A percentile compares a stretch with the other conserved stretches of the same genome.
These are phyloP conservation scores for Orbicella faveolata DNA, from an alignment of 64 coral and sea anemone genomes.

Conservation along the genomic window DNA sequence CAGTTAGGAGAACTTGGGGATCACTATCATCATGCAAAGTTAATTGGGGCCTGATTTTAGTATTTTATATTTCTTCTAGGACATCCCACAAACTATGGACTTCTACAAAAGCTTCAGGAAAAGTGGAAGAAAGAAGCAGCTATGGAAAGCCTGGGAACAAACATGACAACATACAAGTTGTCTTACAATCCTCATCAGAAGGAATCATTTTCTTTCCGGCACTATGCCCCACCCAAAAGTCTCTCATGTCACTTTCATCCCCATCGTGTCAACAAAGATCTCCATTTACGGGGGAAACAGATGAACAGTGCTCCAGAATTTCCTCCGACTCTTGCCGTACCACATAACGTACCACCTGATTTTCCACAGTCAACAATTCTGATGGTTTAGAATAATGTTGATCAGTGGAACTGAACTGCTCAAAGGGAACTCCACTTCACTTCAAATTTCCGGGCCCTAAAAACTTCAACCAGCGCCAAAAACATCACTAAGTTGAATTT, in stretches of 20 bases:
- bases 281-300: slow-evolving; percentile 76
- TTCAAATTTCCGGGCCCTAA: too few species aligned
- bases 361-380: slow-evolving; percentile 53
- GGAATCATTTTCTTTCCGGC: slow-evolving; percentile 60
- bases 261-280: slow-evolving; percentile 81
- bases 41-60: too few species aligned
- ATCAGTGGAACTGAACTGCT: neutral
- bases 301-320: slow-evolving; percentile 71
- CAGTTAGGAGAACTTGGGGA: too few species aligned
- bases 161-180: slow-evolving; percentile 80
- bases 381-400: neutral
- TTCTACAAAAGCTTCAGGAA: slow-evolving; percentile 81
- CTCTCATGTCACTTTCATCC: slow-evolving; percentile 93
- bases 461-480: too few species aligned
- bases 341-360: slow-evolving; percentile 34
- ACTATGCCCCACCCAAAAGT: slow-evolving; percentile 63
- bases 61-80: neutral
- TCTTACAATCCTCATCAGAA: slow-evolving; percentile 67
- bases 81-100: slow-evolving; percentile 94
- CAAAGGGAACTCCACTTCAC: neutral
- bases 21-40: too few species aligned
- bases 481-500: too few species aligned
- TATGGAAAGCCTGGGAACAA: slow-evolving; percentile 69
- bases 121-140: slow-evolving; percentile 96
- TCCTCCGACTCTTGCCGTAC: slow-evolving; percentile 54